phyloP scores from a whole-genome alignment of 2,888 invertebrate genomes.

The Phengaris alcon region DNA sequence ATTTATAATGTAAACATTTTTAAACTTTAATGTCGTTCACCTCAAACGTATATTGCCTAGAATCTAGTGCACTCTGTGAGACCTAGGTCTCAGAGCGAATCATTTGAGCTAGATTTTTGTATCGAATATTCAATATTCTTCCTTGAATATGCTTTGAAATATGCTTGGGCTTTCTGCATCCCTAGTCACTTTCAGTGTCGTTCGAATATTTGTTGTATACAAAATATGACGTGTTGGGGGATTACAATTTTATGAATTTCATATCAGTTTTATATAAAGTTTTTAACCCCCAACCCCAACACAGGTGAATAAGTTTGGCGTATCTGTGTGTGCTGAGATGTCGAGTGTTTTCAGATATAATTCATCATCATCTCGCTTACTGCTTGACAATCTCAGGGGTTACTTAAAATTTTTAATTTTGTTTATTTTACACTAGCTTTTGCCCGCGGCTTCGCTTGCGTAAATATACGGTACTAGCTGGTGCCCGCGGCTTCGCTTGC shows the following conservation, averaged over 20 bases:
- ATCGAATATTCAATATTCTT: slow-evolving; percentile 9
- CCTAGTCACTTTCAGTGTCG: background rate
- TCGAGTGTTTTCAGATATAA: too few relatives aligned
- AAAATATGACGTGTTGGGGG: background rate
- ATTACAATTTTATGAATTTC: background rate
- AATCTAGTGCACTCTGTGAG: background rate
- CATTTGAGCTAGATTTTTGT: slow-evolving; percentile 11
- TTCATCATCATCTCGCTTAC: too few relatives aligned
- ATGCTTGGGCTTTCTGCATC: background rate
- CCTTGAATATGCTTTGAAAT: background rate
- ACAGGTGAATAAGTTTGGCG: too few relatives aligned
- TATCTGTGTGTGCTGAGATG: too few relatives aligned
- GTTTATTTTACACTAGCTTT: too few relatives aligned
- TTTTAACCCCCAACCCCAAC: too few relatives aligned
- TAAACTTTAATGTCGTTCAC: background rate
- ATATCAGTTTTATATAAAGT: background rate
- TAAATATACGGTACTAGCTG: too few relatives aligned
- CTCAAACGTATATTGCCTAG: slow-evolving; percentile 11
- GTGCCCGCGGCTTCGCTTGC: too few relatives aligned
- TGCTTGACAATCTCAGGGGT: too few relatives aligned
- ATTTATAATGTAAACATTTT: background rate
- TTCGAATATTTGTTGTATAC: background rate
- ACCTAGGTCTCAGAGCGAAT: background rate
- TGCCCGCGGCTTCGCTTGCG: too few relatives aligned
- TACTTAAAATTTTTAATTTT: too few relatives aligned